A percentile compares a stretch with the other conserved stretches of the same genome.
Evolutionary conservation across 2,797 vertebrate genomes (phyloP).

Genomic region (Sparidentex hasta): DNA sequence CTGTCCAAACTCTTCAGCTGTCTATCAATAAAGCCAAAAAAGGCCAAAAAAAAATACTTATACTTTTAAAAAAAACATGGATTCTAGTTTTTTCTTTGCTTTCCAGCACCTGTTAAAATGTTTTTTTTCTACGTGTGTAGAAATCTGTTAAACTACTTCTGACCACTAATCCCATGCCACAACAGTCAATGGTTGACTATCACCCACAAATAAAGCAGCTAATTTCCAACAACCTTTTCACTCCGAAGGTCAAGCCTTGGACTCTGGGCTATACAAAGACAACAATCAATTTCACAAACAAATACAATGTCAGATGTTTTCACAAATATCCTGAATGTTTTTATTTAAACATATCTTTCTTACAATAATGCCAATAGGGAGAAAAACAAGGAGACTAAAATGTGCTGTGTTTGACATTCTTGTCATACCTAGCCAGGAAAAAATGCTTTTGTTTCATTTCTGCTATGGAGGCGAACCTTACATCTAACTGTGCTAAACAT

Average conservation of each 20-base stretch:
- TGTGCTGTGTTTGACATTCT: conserved; percentile 82
- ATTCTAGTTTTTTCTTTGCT: not conserved
- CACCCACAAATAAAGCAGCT: not conserved
- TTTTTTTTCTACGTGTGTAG: too few species aligned
- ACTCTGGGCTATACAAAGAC: not conserved
- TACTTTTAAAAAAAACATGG: too few species aligned
- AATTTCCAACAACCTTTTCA: not conserved
- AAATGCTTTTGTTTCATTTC: conserved; percentile 77
- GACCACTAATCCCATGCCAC: too few species aligned
- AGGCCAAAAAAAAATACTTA: too few species aligned
- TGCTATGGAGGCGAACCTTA: conserved; percentile 78
- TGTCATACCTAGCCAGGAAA: conserved; percentile 77
- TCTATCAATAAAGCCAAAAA: too few species aligned
- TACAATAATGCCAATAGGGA: conserved; percentile 57
- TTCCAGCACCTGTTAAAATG: not conserved
- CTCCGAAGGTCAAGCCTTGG: not conserved
- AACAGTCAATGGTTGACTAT: not conserved
- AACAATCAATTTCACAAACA: not conserved
- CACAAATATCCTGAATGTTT: conserved; percentile 13
- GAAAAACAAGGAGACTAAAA: conserved; percentile 73
- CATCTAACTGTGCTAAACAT: conserved; percentile 51
- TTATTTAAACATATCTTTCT: conserved; percentile 42
- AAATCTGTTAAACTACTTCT: too few species aligned
- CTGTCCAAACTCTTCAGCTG: too few species aligned
- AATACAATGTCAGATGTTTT: not conserved